Evolutionary conservation across 2,888 invertebrate genomes (phyloP).

Genomic region (Corbicula japonica): DNA sequence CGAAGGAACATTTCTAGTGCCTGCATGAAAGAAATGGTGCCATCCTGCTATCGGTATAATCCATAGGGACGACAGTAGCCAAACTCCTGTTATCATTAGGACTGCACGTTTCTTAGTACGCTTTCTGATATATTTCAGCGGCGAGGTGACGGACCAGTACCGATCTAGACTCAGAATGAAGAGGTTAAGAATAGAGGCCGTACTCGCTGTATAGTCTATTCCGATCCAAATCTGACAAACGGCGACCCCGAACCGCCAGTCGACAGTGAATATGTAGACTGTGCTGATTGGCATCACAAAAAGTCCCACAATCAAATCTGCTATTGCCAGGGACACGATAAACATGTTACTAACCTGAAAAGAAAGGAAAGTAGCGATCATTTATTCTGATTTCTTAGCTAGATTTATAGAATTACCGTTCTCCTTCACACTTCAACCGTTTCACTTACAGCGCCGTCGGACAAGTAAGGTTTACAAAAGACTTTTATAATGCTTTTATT

Average conservation of each 20-base stretch:
- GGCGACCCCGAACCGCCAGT: slow-evolving; percentile 87
- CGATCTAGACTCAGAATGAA: slow-evolving; percentile 87
- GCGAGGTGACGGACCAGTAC: slow-evolving; percentile 88
- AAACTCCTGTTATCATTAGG: slow-evolving; percentile 87
- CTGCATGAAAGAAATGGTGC: slow-evolving; percentile 86
- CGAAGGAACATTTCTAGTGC: slow-evolving; percentile 79
- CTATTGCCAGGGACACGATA: slow-evolving; percentile 88
- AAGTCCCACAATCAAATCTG: slow-evolving; percentile 88
- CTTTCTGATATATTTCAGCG: slow-evolving; percentile 87
- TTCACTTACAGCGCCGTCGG: slow-evolving; percentile 12
- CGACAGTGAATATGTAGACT: slow-evolving; percentile 87
- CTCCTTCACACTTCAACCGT: too few relatives aligned
- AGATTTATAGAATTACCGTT: too few relatives aligned
- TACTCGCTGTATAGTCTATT: slow-evolving; percentile 89
- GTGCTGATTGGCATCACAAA: slow-evolving; percentile 88
- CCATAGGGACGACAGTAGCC: slow-evolving; percentile 87
- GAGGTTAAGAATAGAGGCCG: slow-evolving; percentile 89
- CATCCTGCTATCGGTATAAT: slow-evolving; percentile 87
- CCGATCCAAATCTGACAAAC: slow-evolving; percentile 89
- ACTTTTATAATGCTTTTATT: slow-evolving; percentile 3
- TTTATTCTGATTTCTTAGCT: not conserved
- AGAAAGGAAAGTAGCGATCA: slow-evolving; percentile 8
- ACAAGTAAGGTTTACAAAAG: not conserved
- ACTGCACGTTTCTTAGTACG: slow-evolving; percentile 87
- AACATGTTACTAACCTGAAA: slow-evolving; percentile 88